Evolutionary conservation across 2,797 vertebrate genomes (phyloP), one percentile per base, ranked within the genome.

Genomic region (Amazonetta brasiliensis): DNA sequence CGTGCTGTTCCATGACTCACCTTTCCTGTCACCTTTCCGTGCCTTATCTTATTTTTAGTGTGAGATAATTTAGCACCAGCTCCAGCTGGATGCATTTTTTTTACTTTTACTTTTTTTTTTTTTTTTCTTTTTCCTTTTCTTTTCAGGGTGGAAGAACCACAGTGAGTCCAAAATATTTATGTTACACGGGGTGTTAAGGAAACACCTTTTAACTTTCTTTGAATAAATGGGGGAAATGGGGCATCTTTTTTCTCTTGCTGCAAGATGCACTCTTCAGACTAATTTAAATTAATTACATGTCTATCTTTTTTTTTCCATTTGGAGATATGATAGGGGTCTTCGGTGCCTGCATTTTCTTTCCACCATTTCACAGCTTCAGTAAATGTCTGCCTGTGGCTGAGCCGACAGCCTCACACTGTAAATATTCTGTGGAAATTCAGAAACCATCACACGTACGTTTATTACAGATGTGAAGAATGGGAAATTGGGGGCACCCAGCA

Each of bases 21-120:
- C 48, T 91, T 96, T 92, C 87, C 64, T 91, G 62, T 92, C 82
- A 69, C 43, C 50, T 59, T 67, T 80, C 71, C 87, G 7, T 86
- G 35, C 12, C n/a, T 82, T 92, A 60, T 56, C 43, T 86, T 88
- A 78, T 88, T 87, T 95, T 62, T 21, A 52, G 41, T 69, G 21
- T 59, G 21, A 50, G 75, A 83, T 75, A 52, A 81, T 89, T 94
- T 89, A 89, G 16, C 64, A 77, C n/a, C 59, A 46, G 28, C 74
- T 89, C 56, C 81, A 93, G 46, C 39, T 91, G 76, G 41, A 63
- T 37, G 6, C 37, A 14, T 68, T 56, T 77, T 77, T 6, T 77
- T 77, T 73, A n/a, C n/a, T n/a, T n/a, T 6, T 39, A 14, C 39
- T 15, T 16, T 41, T 41, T 15, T 16, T 41, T 41, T 41, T 41